These are phyloP conservation scores for Peromyscus maniculatus DNA, from an alignment of 2,113 vertebrate species.

Conservation along the genomic window DNA sequence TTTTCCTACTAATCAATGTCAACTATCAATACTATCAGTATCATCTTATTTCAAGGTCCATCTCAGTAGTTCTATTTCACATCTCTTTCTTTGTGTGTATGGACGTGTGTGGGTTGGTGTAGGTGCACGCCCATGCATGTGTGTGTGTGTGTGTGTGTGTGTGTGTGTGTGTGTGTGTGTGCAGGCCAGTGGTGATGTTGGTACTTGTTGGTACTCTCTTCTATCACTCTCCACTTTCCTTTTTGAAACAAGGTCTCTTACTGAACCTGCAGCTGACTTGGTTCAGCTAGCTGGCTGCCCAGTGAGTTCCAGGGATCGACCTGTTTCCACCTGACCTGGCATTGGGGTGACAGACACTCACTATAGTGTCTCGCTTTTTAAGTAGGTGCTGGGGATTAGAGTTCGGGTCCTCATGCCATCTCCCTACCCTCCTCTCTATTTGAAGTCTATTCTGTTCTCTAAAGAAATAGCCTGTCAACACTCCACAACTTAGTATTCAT, in stretches of 20 bases:
- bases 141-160: neutral
- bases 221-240: neutral
- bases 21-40: too few relatives aligned
- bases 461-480: neutral
- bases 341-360: neutral
- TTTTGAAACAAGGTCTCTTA: neutral
- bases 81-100: neutral
- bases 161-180: neutral
- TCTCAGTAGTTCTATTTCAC: conserved; percentile 21
- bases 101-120: neutral
- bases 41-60: conserved; percentile 30
- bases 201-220: neutral
- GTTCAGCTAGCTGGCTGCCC: neutral
- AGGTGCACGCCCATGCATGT: neutral
- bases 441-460: conserved; percentile 37
- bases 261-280: neutral
- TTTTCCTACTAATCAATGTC: neutral
- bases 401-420: neutral
- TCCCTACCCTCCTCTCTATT: neutral
- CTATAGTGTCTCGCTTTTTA: neutral
- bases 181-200: neutral
- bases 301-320: neutral
- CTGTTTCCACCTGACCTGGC: too few relatives aligned
- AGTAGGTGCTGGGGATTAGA: neutral
- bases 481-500: conserved; percentile 21